Evolutionary conservation across 2,888 invertebrate species (phyloP).

Genomic region (Cetonia aurata): DNA sequence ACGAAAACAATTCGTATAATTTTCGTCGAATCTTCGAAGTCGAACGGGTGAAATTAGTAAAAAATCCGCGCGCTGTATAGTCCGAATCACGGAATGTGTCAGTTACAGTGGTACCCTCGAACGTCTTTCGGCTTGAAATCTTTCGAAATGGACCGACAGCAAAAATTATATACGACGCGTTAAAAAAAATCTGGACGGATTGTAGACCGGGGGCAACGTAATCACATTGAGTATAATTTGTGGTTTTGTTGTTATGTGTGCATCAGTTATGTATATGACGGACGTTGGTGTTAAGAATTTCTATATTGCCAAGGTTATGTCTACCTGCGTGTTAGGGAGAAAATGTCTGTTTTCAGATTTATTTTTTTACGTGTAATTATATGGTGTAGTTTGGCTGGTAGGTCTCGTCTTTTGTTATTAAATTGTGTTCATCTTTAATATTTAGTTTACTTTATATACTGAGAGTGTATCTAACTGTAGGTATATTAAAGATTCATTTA

Average conservation of each 20-base stretch:
- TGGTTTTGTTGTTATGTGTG: slow-evolving; percentile 35
- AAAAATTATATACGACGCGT: slow-evolving; percentile 33
- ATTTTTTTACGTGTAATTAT: slow-evolving; percentile 29
- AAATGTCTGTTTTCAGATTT: slow-evolving; percentile 30
- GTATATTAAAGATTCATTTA: too few relatives aligned
- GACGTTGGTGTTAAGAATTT: slow-evolving; percentile 19
- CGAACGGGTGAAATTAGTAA: slow-evolving; percentile 35
- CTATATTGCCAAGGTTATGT: slow-evolving; percentile 22
- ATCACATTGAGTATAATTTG: slow-evolving; percentile 26
- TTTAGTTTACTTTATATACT: too few relatives aligned
- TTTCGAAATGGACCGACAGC: slow-evolving; percentile 32
- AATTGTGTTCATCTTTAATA: background rate
- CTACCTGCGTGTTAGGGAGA: slow-evolving; percentile 31
- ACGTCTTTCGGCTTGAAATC: slow-evolving; percentile 24
- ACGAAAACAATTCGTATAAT: slow-evolving; percentile 34
- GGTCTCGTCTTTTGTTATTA: slow-evolving; percentile 13
- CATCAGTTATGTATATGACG: slow-evolving; percentile 29
- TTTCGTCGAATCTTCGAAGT: slow-evolving; percentile 29
- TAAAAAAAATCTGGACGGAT: slow-evolving; percentile 33
- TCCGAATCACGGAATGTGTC: slow-evolving; percentile 37
- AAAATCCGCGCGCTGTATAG: slow-evolving; percentile 26
- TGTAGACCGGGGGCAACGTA: slow-evolving; percentile 31
- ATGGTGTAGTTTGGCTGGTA: slow-evolving; percentile 18
- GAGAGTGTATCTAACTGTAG: too few relatives aligned
- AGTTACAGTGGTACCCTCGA: slow-evolving; percentile 15